Evolutionary conservation across 2,888 invertebrate genomes (phyloP), one percentile per base, ranked within the genome.

Genomic region (Tetrapedia diversipes): DNA sequence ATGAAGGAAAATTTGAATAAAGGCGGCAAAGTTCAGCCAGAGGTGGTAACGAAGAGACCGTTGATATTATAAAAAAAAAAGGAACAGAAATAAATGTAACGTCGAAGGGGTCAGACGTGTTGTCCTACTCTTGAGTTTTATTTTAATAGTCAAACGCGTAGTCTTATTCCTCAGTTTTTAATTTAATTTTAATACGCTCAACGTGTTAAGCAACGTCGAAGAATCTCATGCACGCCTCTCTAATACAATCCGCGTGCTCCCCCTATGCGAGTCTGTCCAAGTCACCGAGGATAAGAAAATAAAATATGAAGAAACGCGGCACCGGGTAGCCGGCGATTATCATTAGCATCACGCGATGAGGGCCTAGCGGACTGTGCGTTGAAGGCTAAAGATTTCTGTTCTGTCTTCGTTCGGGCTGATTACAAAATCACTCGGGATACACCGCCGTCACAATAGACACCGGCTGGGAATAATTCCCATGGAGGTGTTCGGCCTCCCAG

Each of bases 391-490:
- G 70, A 80, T 78, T 81, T 77, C 84, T 66, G 69, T 79, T 76
- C 70, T 60, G 64, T 53, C 43, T 64, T 27, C 61, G 29, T 29
- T 39, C 39, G 41, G 41, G 39, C 77, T 53, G 81, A 63, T 86
- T 85, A 63, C 83, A 77, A 79, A 81, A 84, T 74, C 74, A 61
- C 75, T 64, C 53, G 56, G 49, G 56, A 70, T 53, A 65, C 57
- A 57, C 69, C 60, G 32, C 19, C 6, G 73, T 73, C 49, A 91
- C 91, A 91, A 91, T 91, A 81, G n/a, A 84, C 79, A 86, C 77
- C 83, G 63, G 86, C 82, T 91, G 91, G 87, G 91, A 91, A 91
- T 24, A 74, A 89, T 91, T 90, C 87, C 88, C 90, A 89, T 85
- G 87, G 80, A 85, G 86, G 79, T 84, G 84, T 85, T 84, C 77